Base-by-base conservation (phyloP, 2,113 vertebrate genomes). In the Periophthalmus modestus region DNA sequence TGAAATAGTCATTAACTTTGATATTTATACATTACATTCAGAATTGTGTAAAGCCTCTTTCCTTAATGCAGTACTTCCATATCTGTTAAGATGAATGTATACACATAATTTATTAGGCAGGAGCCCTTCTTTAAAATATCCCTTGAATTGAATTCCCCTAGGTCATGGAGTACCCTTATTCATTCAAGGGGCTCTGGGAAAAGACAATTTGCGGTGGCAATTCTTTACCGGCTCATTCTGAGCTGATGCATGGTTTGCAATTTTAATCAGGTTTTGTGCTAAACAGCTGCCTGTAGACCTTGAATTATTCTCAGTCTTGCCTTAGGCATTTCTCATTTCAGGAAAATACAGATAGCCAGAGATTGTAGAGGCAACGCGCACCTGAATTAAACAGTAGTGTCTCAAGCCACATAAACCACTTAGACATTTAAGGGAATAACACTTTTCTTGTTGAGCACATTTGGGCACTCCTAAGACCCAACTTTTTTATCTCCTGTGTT, bases 201-300 rank as follows among this genome's bases (percentile, higher is more conserved):
- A 34, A 71, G 73, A 73, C 67, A 66, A 80, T 88, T 85, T 85
- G 77, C 84, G 72, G 81, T 83, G 89, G 88, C 86, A 79, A 69
- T 77, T 67, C 73, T 79, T 82, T 83, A 80, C 82, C 80, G 78
- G 68, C 79, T 76, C 66, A 81, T 74, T 78, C 74, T 82, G 76
- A 81, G 83, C 80, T 86, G 83, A 85, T 82, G 85, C 80, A 79
- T 87, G 82, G 81, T 81, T 73, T 91, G 89, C 87, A 90, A 91
- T 94, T 91, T 90, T 92, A 93, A 93, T 93, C 89, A 91, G 88
- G 80, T 87, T 81, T 84, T 47, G 68, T 87, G 85, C 90, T 93
- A 91, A 92, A 91, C 86, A 91, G 88, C 88, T 85, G 88, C 84
- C 85, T 86, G 82, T 80, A 88, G 89, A 92, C 87, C 89, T 87